Conservation (phyloP, 2,113 vertebrate species). For the Gadus chalcogrammus region DNA sequence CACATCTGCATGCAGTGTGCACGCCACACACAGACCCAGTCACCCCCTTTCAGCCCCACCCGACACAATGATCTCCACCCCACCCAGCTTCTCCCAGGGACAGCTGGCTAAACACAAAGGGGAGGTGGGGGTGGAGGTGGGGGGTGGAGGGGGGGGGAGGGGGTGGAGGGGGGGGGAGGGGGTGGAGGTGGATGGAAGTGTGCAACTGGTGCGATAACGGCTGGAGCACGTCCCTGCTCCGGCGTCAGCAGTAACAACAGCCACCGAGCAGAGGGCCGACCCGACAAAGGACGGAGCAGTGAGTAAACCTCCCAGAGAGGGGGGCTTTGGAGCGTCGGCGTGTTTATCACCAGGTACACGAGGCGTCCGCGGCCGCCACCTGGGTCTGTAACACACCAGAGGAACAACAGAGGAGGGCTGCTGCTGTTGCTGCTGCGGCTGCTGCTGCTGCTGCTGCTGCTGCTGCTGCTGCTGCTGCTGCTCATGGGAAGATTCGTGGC, state of each 20-base stretch:
- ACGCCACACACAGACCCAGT: constrained; percentile 29
- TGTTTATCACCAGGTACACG: no score
- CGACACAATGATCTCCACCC: not conserved
- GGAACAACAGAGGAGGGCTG: no score
- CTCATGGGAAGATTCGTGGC: no score
- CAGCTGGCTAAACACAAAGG: constrained; percentile 76
- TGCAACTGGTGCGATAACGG: constrained; percentile 76
- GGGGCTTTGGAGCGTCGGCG: no score
- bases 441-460: no score
- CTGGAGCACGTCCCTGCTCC: constrained; percentile 69
- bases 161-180: no score
- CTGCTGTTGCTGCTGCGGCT: no score
- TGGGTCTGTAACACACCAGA: not conserved
- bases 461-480: no score
- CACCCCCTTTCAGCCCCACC: not conserved
- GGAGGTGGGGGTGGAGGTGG: constrained; percentile 15
- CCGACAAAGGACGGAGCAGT: constrained; percentile 12
- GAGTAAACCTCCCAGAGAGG: not conserved
- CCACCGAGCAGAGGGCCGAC: constrained; percentile 64
- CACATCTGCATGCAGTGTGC: not conserved
- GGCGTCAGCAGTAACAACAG: constrained; percentile 47
- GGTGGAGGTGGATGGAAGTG: constrained; percentile 48
- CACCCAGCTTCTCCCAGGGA: constrained; percentile 49
- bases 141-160: no score
- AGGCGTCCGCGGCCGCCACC: not conserved